Base-by-base conservation (phyloP, 2,888 invertebrate genomes). In the Pristionchus entomophagus region DNA sequence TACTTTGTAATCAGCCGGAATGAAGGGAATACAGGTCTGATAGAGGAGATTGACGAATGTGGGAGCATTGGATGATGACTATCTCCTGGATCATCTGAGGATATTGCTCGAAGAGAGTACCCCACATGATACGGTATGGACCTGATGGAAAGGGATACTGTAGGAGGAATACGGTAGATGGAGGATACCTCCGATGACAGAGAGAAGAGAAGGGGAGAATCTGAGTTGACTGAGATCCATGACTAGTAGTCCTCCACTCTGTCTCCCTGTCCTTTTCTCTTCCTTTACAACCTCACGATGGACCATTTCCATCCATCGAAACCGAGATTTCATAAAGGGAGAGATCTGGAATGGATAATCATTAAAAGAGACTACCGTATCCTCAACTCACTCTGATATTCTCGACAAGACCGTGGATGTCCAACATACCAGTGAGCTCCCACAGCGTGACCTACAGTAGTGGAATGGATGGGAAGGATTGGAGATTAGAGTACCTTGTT, bases 61-160 rank as follows among this genome's bases (percentile, higher is more conserved):
- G 8, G 93, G 92, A 73, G 91, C 91, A 87, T 93, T 93, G 19
- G n/a, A 93, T 87, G 80, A 92, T 89, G 19, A 93, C 84, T 38
- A 93, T 91, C 53, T 91, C 88, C 56, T 89, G 90, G 38, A 93
- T 88, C 62, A 90, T 88, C 77, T 93, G 91, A 10, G 91, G 92
- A 81, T 93, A 93, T 81, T 93, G 93, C 80, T 93, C 93, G 87
- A 92, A 90, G 8, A 93, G 87, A 12, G 92, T 93, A 35, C 92
- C 93, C 93, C 93, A 93, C 89, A 93, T 89, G 56, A 93, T 92
- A 29, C 92, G 90, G 81, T 92, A 93, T 0, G 93, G 91, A 38
- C 93, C 92, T 91, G 86, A 29, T n/a, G n/a, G n/a, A n/a, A n/a
- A 87, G 32, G 41, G 26, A 26, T 51, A 32, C 49, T 26, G 80